These are phyloP conservation scores for Cochlearius cochlearius DNA, from an alignment of 2,113 vertebrate genomes.

Conservation along the genomic window DNA sequence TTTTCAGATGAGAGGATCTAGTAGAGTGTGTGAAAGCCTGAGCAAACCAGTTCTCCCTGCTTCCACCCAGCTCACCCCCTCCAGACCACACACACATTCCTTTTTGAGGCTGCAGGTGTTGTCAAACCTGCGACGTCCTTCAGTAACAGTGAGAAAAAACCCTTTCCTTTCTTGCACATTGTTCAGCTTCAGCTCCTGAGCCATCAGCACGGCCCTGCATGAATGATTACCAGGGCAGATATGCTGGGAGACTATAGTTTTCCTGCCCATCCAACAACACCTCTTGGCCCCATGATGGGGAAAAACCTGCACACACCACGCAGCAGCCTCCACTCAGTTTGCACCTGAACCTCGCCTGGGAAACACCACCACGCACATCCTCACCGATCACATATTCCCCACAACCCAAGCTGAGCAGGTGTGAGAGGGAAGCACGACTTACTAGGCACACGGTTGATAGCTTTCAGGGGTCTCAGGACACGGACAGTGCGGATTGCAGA, in stretches of 20 bases:
- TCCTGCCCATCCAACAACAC: neutral
- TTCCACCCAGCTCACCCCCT: neutral
- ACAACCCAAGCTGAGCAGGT: neutral
- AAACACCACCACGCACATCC: neutral
- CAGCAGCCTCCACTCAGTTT: neutral
- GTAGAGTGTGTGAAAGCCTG: neutral
- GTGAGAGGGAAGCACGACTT: constrained; percentile 63
- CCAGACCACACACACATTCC: neutral
- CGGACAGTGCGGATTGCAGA: constrained; percentile 96
- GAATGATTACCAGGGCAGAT: neutral
- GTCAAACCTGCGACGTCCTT: neutral
- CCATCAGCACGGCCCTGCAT: neutral
- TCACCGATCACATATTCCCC: neutral
- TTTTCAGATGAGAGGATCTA: neutral
- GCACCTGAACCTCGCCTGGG: neutral
- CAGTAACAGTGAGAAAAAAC: neutral
- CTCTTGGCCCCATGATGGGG: neutral
- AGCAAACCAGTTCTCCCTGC: neutral
- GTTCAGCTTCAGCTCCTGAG: neutral
- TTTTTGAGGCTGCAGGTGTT: neutral
- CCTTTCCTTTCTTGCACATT: neutral
- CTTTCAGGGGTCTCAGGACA: constrained; percentile 94
- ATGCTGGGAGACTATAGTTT: neutral
- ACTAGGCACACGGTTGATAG: constrained; percentile 98
- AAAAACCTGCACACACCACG: neutral